Conservation (phyloP, 2,888 invertebrate genomes). For the Marasmarcha lunaedactyla region DNA sequence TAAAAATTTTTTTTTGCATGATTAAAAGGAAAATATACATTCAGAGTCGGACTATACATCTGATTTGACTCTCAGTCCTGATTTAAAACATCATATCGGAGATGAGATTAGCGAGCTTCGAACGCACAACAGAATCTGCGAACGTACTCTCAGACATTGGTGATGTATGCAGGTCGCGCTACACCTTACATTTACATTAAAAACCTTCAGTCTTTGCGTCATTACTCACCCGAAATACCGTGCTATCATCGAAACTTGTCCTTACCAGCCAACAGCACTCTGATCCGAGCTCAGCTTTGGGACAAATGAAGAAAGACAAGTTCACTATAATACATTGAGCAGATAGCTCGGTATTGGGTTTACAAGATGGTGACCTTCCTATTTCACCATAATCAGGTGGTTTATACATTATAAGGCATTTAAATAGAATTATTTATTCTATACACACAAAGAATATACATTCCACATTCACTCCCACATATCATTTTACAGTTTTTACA, state of each 20-base stretch:
- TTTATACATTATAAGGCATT: conserved; percentile 44
- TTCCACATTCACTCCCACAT: neutral
- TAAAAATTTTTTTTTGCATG: no score
- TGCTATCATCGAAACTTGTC: neutral
- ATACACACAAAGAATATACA: neutral
- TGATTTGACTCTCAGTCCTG: no score
- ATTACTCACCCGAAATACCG: conserved; percentile 12
- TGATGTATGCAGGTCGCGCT: conserved; percentile 8
- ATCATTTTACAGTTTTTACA: neutral
- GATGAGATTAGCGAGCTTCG: no score
- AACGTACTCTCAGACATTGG: conserved; percentile 7
- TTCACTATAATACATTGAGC: conserved; percentile 3
- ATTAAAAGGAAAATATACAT: no score
- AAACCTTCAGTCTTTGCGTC: conserved; percentile 41
- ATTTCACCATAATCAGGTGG: neutral
- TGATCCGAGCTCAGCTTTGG: neutral
- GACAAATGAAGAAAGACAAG: neutral
- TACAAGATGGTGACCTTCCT: neutral
- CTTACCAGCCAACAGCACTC: no score
- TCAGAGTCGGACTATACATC: no score
- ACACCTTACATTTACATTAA: conserved; percentile 25
- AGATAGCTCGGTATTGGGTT: neutral
- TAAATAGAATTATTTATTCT: conserved; percentile 22
- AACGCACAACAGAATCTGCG: no score
- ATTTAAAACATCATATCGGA: no score